Base-by-base conservation (phyloP, 2,888 invertebrate species). In the Caenorhabditis zanzibari region DNA sequence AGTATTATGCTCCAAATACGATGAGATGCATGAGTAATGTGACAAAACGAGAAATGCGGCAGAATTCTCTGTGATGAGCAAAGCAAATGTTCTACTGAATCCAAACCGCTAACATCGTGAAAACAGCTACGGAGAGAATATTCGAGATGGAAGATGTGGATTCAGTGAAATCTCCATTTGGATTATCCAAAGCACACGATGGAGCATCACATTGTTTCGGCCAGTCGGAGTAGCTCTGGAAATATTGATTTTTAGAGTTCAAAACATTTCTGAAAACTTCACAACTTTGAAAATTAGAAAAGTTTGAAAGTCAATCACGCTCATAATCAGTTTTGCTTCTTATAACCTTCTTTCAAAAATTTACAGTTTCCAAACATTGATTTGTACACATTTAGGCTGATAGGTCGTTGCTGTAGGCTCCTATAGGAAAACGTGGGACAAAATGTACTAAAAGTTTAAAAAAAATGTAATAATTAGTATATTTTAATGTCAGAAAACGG, bases 141-240 rank as follows among this genome's bases (percentile, higher is more conserved):
- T 1, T n/a, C 0, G 47, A 24, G 12, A 28, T 2, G 1, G 49
- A 12, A 6, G 35, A 1, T 1, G 76, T 12, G 0, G 68, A 52
- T 9, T 35, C 59, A 14, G 63, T 52, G 24, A 28, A 26, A 6
- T 47, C 22, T n/a, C 22, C 26, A 19, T 74, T 54, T 19, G 77
- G 77, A 35, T 77, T 63, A 22, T 77, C 71, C 10, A 63, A 32
- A 44, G 69, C 77, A 63, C 77, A 77, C 6, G 77, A 77, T n/a
- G 77, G 77, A 47, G 77, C 77, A 32, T 77, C 77, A 26, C 77
- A 77, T 56, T 77, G 69, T 71, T 77, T 52, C 4, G 69, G 77
- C 77, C 77, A 77, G n/a, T 77, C 54, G 0, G 77, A 69, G 28
- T 77, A 77, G 61, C 69, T 77, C 77, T 77, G 44, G 19, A 58